Evolutionary conservation across 2,113 vertebrate genomes (phyloP).

Genomic region (Stigmatopora nigra): DNA sequence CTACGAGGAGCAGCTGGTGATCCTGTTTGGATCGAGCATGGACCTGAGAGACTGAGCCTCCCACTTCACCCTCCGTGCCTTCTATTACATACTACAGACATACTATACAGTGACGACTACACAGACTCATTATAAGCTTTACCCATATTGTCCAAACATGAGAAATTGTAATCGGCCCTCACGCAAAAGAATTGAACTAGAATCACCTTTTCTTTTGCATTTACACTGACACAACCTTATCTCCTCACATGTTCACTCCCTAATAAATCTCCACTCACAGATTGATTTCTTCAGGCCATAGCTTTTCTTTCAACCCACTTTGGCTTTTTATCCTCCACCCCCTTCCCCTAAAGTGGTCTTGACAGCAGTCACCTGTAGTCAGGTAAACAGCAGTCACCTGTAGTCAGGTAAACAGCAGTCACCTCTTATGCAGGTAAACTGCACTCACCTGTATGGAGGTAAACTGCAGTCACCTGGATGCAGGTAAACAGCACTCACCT

Average conservation of each 20-base stretch:
- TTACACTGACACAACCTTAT: constrained; percentile 17
- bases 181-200: constrained; percentile 16
- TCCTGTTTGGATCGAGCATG: constrained; percentile 97
- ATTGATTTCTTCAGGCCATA: constrained; percentile 20
- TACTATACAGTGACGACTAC: constrained; percentile 34
- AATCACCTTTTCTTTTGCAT: constrained; percentile 15
- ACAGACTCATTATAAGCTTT: constrained; percentile 46
- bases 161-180: constrained; percentile 26
- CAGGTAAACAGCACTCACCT: too few species aligned
- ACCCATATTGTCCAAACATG: constrained; percentile 37
- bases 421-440: too few species aligned
- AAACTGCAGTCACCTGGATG: too few species aligned
- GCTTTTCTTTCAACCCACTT: background rate
- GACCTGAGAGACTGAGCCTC: constrained; percentile 83
- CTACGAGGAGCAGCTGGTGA: constrained; percentile 97
- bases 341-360: constrained; percentile 21
- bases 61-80: constrained; percentile 69
- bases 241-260: constrained; percentile 10
- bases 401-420: too few species aligned
- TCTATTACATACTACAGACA: constrained; percentile 51
- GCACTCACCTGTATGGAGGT: too few species aligned
- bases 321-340: too few species aligned
- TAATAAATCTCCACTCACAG: constrained; percentile 9
- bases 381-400: too few species aligned
- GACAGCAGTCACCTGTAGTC: constrained; percentile 40